Base-by-base conservation (phyloP, 2,113 vertebrate genomes). In the Gavialis gangeticus region DNA sequence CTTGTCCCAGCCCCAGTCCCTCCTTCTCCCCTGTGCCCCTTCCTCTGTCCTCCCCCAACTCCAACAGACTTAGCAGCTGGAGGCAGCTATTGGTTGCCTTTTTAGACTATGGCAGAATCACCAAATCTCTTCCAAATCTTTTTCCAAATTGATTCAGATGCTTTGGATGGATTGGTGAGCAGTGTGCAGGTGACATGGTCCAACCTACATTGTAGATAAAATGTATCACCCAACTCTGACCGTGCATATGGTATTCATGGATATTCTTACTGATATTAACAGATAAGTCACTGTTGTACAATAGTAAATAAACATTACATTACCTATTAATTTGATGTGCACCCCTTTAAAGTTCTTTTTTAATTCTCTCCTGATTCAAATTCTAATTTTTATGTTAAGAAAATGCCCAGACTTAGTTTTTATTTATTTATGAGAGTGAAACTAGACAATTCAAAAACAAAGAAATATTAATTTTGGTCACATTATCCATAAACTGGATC, bases 391-490 rank as follows among this genome's bases (percentile, higher is more conserved):
- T 83, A 62, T 54, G 16, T 30, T 85, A 91, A 88, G 27, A 88
- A 55, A 92, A 59, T 88, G 37, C 69, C 83, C 73, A 83, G 87
- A 79, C 17, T 63, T 21, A 88, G 66, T 13, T 78, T 87, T 87
- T 21, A 55, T 60, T 27, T 88, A 66, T 63, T 93, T 87, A 85
- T 69, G 81, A 89, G 94, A 64, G 27, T 87, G 12, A 30, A 82
- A 11, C 56, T 88, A 89, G 73, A 78, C 18, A 22, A 58, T 77
- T 77, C 66, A 90, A 80, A 67, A 66, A 59, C 28, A 79, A 95
- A 91, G 27, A 85, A 14, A 75, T 75, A 87, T 11, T 87, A 54
- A 82, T 87, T 94, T 91, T 5, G 3, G 89, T 95, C 71, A 27
- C 82, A 11, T 88, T 91, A 34, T 94, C 25, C 25, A 86, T 58